These are phyloP conservation scores for Mugil cephalus DNA, from an alignment of 2,113 vertebrate genomes.

Conservation along the genomic window DNA sequence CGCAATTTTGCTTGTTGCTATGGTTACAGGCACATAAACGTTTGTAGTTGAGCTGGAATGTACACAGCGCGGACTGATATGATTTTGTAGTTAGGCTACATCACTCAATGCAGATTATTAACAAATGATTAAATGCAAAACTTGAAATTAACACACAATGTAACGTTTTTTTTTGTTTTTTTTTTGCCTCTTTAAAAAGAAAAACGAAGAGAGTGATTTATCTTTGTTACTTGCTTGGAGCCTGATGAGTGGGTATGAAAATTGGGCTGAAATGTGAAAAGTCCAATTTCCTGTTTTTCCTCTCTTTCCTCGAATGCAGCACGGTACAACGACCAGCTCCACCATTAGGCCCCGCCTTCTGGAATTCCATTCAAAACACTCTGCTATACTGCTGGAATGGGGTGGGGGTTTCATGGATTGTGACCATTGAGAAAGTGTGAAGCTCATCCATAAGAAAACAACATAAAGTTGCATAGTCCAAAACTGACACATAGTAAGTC, in stretches of 20 bases:
- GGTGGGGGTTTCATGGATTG: neutral
- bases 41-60: conserved; percentile 13
- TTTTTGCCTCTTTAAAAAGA: neutral
- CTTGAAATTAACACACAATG: too few species aligned
- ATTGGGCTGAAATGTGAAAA: neutral
- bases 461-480: neutral
- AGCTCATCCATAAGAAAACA: neutral
- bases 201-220: too few species aligned
- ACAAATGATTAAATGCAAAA: too few species aligned
- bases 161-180: too few species aligned
- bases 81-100: neutral
- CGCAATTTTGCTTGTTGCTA: conserved; percentile 40
- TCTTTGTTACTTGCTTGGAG: too few species aligned
- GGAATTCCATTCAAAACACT: conserved; percentile 57
- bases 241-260: neutral
- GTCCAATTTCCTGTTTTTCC: conserved; percentile 19
- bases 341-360: conserved; percentile 31
- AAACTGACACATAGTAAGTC: conserved; percentile 13
- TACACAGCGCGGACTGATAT: conserved; percentile 37
- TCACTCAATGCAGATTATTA: too few species aligned
- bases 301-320: conserved; percentile 45
- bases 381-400: neutral
- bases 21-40: conserved; percentile 39
- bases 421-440: neutral
- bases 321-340: neutral